Percentiles rank a stretch among this genome's conserved stretches.
phyloP scores from a whole-genome alignment of 2,113 vertebrate species.

The Nanorana parkeri region DNA sequence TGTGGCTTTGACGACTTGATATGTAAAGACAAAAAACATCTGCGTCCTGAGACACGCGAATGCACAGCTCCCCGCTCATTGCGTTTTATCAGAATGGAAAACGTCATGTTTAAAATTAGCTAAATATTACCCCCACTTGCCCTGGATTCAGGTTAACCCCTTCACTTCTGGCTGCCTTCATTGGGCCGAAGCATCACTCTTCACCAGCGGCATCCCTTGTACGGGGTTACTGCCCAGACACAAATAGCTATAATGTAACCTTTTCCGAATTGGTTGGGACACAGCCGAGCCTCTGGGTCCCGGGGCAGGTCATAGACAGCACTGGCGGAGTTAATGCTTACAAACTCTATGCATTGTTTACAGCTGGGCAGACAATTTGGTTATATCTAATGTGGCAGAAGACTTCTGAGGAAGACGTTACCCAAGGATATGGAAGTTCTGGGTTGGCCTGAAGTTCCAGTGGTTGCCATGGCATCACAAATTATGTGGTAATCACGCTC shows the following conservation, averaged over 20 bases:
- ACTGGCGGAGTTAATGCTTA: conserved; percentile 19
- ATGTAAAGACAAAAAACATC: conserved; percentile 29
- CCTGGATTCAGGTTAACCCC: conserved; percentile 34
- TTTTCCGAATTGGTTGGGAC: no score
- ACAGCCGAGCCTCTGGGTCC: not conserved
- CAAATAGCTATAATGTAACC: not conserved
- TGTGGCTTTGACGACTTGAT: conserved; percentile 2
- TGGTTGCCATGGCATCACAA: conserved; percentile 63
- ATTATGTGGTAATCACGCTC: conserved; percentile 52
- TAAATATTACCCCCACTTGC: conserved; percentile 14
- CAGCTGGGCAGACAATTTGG: conserved; percentile 40
- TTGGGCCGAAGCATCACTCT: not conserved
- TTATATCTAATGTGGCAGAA: conserved; percentile 59
- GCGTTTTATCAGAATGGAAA: conserved; percentile 19
- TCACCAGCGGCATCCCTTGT: not conserved
- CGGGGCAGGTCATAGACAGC: conserved; percentile 7
- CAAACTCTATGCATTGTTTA: conserved; percentile 23
- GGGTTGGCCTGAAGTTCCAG: conserved; percentile 62
- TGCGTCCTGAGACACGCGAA: conserved; percentile 12
- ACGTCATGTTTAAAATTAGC: conserved; percentile 19
- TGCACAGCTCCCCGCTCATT: not conserved
- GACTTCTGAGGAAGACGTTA: conserved; percentile 57
- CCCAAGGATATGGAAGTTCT: conserved; percentile 61
- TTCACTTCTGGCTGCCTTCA: not conserved
- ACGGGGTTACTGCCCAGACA: no score